phyloP scores from a whole-genome alignment of 2,113 vertebrate genomes.

The Gadus macrocephalus region DNA sequence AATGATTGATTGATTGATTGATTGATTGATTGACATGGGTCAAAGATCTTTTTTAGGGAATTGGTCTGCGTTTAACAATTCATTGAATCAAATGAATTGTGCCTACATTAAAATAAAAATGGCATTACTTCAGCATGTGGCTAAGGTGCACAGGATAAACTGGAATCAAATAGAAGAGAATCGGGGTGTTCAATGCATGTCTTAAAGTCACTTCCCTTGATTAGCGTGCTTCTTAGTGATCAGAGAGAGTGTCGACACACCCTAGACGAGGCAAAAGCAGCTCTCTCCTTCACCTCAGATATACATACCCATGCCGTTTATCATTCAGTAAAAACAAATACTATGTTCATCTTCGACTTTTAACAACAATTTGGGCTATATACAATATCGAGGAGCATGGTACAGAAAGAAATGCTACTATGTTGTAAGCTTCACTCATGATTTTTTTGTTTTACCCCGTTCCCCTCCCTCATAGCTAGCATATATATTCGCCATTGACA shows the following conservation, averaged over 20 bases:
- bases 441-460: conserved; percentile 18
- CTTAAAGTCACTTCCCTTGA: neutral
- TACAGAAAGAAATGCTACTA: conserved; percentile 58
- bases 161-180: too few species aligned
- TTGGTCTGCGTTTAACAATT: too few species aligned
- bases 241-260: conserved; percentile 35
- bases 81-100: too few species aligned
- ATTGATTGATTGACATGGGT: too few species aligned
- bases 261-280: conserved; percentile 55
- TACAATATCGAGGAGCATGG: conserved; percentile 48
- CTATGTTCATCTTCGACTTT: conserved; percentile 48
- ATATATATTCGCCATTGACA: conserved; percentile 53
- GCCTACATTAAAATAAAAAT: too few species aligned
- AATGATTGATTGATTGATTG: too few species aligned
- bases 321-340: conserved; percentile 36
- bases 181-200: too few species aligned
- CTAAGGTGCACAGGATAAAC: too few species aligned
- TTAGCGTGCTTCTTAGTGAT: conserved; percentile 40
- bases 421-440: conserved; percentile 51
- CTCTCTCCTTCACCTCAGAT: conserved; percentile 56
- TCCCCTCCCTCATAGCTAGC: conserved; percentile 35
- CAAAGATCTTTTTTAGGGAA: too few species aligned
- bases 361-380: conserved; percentile 47
- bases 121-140: neutral
- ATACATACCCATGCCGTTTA: conserved; percentile 65